phyloP scores from a whole-genome alignment of 2,113 vertebrate genomes.

The Pluvianellus socialis region DNA sequence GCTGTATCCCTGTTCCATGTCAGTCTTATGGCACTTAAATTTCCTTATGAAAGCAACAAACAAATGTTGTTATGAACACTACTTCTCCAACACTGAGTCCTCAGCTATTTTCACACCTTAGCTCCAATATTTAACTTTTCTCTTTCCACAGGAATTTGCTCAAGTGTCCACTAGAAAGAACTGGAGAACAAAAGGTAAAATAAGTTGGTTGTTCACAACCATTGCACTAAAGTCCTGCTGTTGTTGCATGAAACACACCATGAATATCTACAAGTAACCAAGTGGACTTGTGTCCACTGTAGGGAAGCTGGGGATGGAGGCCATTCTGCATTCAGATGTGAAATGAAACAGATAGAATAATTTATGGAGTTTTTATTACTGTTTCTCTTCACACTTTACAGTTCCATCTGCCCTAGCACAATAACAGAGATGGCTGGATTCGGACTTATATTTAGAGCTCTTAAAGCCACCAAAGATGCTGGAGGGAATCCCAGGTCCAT shows the following conservation, averaged over 20 bases:
- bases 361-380: neutral
- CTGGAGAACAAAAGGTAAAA: neutral
- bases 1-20: neutral
- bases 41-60: neutral
- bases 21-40: neutral
- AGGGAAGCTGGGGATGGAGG: neutral
- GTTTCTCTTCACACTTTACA: neutral
- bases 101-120: neutral
- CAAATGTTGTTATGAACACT: neutral
- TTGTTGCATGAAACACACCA: neutral
- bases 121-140: neutral
- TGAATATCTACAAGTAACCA: neutral
- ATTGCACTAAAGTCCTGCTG: neutral
- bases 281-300: neutral
- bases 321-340: rapidly evolving
- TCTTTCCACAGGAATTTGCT: neutral
- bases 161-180: neutral
- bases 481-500: slow-evolving; percentile 42
- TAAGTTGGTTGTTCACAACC: neutral
- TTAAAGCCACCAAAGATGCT: neutral
- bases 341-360: neutral
- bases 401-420: neutral
- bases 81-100: neutral
- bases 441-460: neutral
- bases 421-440: neutral